Base-by-base conservation (phyloP, 2,113 vertebrate genomes). In the Leuciscus idus region DNA sequence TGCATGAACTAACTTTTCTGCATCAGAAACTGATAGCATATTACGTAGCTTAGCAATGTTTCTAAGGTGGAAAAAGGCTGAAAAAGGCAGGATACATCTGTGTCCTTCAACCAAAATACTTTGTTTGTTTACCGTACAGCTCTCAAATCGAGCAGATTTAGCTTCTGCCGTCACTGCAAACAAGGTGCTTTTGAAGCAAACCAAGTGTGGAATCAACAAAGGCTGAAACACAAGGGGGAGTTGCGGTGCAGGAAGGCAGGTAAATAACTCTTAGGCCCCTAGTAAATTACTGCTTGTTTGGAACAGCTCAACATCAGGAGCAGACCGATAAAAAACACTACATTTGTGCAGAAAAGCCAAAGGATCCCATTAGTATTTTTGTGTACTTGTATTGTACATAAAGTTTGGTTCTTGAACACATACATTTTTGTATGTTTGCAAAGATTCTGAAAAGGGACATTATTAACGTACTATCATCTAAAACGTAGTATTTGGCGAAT, bases 221-320 rank as follows among this genome's bases (percentile, higher is more conserved):
- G 73, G 70, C 39, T n/a, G 61, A 52, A 64, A 83, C 48, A 33
- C 73, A 50, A 52, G 46, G 9, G 3, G 59, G 85, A 76, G 75
- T 19, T 30, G 39, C 83, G 85, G 72, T 46, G 23, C 3, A 12
- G 46, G 59, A 57, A 74, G 48, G 68, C 50, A 81, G 66, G 59
- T 75, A 68, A 85, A 86, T 84, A 88, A 64, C 81, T 80, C 33
- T n/a, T 17, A 64, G 85, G 36, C 81, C 39, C 68, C 52, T 83
- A 23, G 62, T 82, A 81, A 86, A 64, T 36, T 43, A 52, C 79
- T 50, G 66, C 48, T 81, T 57, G 50, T 80, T 70, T 59, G 26
- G 23, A 80, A 70, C 75, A 85, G 30, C 48, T 59, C 46, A 48
- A 33, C 52, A 39, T 68, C n/a, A 68, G 81, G 48, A 80, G 30